These are phyloP conservation scores for Diarsia rubi DNA, from an alignment of 2,888 invertebrate species.

Conservation along the genomic window DNA sequence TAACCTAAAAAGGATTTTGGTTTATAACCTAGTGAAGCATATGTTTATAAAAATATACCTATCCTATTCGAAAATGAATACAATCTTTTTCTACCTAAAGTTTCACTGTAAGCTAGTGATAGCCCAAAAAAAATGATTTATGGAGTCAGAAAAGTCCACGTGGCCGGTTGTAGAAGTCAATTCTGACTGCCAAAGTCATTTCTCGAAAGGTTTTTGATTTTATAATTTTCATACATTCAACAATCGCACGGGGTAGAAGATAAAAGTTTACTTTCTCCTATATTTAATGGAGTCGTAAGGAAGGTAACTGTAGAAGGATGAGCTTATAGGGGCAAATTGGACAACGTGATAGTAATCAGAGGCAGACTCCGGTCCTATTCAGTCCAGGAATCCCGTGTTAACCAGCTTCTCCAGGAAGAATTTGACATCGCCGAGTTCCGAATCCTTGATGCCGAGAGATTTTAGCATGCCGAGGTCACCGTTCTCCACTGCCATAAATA, in stretches of 20 bases:
- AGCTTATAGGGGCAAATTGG: slow-evolving; percentile 93
- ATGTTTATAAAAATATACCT: slow-evolving; percentile 84
- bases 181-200: slow-evolving; percentile 68
- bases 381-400: slow-evolving; percentile 98
- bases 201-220: slow-evolving; percentile 57
- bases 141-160: slow-evolving; percentile 78
- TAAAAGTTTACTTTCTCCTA: slow-evolving; percentile 80
- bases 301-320: slow-evolving; percentile 93
- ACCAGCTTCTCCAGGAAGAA: slow-evolving; percentile 99
- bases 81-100: slow-evolving; percentile 63
- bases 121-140: slow-evolving; percentile 68
- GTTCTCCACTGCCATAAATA: slow-evolving; percentile 98
- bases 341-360: slow-evolving; percentile 93
- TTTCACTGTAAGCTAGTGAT: slow-evolving; percentile 61
- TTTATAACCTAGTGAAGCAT: slow-evolving; percentile 72
- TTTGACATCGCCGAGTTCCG: slow-evolving; percentile 98
- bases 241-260: slow-evolving; percentile 72
- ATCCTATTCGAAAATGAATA: slow-evolving; percentile 77
- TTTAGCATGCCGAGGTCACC: slow-evolving; percentile 98
- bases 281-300: slow-evolving; percentile 90
- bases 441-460: slow-evolving; percentile 98
- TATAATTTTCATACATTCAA: slow-evolving; percentile 74
- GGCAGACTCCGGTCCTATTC: slow-evolving; percentile 94
- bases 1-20: slow-evolving; percentile 61
- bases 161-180: slow-evolving; percentile 86